A percentile compares a stretch with the other conserved stretches of the same genome.
Conservation (phyloP, 2,797 vertebrate species). For the Rhabdomys pumilio region DNA sequence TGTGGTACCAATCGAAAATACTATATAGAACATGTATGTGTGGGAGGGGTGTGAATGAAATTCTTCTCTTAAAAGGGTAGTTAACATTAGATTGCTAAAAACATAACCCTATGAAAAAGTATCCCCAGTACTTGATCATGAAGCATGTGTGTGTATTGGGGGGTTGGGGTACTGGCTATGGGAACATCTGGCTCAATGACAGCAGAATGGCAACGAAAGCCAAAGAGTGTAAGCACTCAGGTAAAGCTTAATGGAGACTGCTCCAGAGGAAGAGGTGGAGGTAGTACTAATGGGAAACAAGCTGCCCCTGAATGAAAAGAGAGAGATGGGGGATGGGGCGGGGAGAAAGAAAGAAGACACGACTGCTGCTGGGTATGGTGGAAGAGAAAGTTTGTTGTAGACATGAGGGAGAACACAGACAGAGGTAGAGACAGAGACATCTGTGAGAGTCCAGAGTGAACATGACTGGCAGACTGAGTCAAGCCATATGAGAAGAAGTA, state of each 20-base stretch:
- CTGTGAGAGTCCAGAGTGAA: neutral
- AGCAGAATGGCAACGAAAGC: neutral
- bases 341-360: neutral
- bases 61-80: neutral
- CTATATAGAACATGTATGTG: neutral
- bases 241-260: neutral
- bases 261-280: neutral
- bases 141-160: neutral
- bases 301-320: neutral
- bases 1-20: constrained; percentile 3
- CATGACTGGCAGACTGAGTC: neutral
- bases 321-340: too few species aligned
- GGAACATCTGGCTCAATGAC: neutral
- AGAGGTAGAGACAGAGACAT: neutral
- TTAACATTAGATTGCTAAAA: neutral
- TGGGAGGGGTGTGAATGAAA: neutral
- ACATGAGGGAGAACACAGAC: neutral
- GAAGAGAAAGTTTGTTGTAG: neutral
- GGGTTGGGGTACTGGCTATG: neutral
- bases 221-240: neutral
- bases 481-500: neutral
- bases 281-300: neutral
- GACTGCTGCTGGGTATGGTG: neutral
- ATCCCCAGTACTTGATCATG: neutral
- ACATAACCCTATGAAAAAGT: neutral